A percentile compares a stretch with the other conserved stretches of the same genome.
phyloP scores from a whole-genome alignment of 2,888 invertebrate species.

The Hylaea fasciaria region DNA sequence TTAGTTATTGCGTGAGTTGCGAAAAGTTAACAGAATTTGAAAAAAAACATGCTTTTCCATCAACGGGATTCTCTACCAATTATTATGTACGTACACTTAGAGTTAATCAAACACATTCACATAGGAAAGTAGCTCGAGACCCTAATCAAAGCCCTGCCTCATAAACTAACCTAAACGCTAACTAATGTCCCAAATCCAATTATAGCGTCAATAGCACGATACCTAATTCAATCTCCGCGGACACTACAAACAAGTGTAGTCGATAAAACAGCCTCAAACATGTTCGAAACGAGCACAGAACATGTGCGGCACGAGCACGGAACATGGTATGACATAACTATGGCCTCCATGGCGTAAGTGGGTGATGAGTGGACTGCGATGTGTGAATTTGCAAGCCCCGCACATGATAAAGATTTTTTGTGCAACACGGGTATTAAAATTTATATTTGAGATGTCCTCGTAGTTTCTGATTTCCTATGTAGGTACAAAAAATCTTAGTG shows the following conservation, averaged over 20 bases:
- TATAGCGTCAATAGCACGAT: conserved; percentile 47
- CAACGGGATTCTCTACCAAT: no score
- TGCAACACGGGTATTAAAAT: no score
- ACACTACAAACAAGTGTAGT: conserved; percentile 59
- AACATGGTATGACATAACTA: conserved; percentile 6
- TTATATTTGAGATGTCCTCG: no score
- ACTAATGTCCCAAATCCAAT: conserved; percentile 50
- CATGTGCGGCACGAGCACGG: conserved; percentile 22
- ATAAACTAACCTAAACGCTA: conserved; percentile 28
- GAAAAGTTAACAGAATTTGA: no score
- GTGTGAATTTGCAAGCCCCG: no score
- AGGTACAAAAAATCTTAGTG: no score
- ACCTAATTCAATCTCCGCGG: conserved; percentile 59
- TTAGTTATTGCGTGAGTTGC: no score
- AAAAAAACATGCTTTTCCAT: no score
- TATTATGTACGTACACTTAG: neutral
- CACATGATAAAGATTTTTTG: no score
- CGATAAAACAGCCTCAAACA: conserved; percentile 53
- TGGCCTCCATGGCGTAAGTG: no score
- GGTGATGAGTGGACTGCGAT: no score
- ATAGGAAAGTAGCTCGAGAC: neutral
- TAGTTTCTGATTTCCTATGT: no score
- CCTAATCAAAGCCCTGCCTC: conserved; percentile 22
- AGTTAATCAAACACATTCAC: neutral
- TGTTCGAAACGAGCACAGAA: conserved; percentile 40